Evolutionary conservation across 2,797 vertebrate genomes (phyloP), one percentile per base, ranked within the genome.

Genomic region (Brachyrhaphis roseni): DNA sequence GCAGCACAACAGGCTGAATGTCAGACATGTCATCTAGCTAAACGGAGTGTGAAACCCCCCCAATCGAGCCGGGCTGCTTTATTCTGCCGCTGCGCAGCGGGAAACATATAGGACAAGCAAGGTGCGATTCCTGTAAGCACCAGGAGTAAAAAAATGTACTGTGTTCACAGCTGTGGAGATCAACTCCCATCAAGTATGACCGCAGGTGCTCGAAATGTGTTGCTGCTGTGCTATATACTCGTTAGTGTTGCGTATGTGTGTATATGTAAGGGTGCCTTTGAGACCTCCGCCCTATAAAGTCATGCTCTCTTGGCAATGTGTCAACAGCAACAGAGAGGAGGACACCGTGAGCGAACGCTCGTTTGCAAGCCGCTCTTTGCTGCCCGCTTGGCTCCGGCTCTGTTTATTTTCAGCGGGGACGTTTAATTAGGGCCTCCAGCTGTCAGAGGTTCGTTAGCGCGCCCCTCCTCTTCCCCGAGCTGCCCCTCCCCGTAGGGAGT

Each of bases 361-460:
- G 53, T 86, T 72, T 43, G 26, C 45, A 31, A 88, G 92, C 81
- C 87, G 76, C 88, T 90, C 84, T 88, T 88, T 84, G 88, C 91
- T 92, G 92, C 92, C 91, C 81, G 85, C 92, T 93, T 94, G 92
- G 93, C 94, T 90, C 91, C 85, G 62, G 88, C 91, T 94, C 94
- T 94, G 93, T 96, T 95, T 95, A 95, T 95, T 96, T 96, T 95
- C 95, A 93, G 91, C 84, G 84, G 93, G 95, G 95, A 96, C 94
- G 92, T 94, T 96, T 96, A 97, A 97, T 96, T 97, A 97, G 95
- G 94, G 95, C 95, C 95, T 96, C 95, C 95, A 96, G 95, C 95
- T 95, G 95, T 96, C 95, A 94, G 93, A 93, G 94, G 92, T 96
- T 96, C 94, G 94, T 96, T 96, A 96, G 94, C 82, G 86, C 77